Conservation (phyloP, 2,888 invertebrate genomes). For the Leptopilina drosophilae region DNA sequence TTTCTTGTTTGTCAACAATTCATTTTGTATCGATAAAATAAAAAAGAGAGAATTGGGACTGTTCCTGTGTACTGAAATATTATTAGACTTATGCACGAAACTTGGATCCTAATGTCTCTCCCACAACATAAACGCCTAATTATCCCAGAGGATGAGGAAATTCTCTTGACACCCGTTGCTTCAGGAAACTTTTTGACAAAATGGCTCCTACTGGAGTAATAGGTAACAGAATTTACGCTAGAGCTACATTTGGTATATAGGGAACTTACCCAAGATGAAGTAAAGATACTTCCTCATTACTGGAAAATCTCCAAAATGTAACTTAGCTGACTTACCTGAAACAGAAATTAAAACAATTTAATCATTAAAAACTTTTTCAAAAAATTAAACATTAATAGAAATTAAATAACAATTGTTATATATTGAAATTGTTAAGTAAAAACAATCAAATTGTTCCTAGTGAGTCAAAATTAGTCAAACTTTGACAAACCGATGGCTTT, state of each 20-base stretch:
- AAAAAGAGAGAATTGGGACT: background rate
- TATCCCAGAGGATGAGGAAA: constrained; percentile 20
- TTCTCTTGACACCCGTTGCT: constrained; percentile 30
- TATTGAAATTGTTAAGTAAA: no score
- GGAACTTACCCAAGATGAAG: constrained; percentile 51
- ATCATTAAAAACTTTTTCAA: no score
- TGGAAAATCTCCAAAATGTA: background rate
- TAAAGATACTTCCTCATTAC: constrained; percentile 36
- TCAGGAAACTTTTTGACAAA: constrained; percentile 31
- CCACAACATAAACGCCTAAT: background rate
- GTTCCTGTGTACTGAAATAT: background rate
- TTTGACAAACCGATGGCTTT: no score
- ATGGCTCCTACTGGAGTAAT: constrained; percentile 47
- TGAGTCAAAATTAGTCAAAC: no score
- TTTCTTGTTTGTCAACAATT: no score
- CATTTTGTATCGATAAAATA: no score
- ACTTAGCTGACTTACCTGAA: background rate
- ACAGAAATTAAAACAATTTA: background rate
- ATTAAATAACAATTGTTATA: no score
- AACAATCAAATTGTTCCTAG: no score
- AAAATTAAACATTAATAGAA: no score
- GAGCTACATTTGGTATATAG: constrained; percentile 44
- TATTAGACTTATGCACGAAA: background rate
- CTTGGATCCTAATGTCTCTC: constrained; percentile 8
- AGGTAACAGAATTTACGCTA: constrained; percentile 56